These are phyloP conservation scores for Hylomyscus alleni DNA, from an alignment of 2,797 vertebrate genomes.

Conservation along the genomic window DNA sequence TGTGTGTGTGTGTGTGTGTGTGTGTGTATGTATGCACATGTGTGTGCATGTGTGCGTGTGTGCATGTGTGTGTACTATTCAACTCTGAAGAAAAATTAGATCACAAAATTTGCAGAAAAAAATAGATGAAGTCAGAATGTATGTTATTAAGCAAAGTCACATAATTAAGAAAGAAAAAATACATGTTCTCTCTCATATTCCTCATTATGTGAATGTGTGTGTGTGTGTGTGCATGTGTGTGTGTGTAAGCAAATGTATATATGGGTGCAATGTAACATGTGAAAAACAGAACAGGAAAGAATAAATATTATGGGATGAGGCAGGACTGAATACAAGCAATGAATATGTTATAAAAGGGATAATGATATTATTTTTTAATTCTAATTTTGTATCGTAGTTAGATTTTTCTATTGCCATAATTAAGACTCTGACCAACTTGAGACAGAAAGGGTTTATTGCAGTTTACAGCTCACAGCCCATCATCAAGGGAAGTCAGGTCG, in stretches of 20 bases:
- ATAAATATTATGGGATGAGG: neutral
- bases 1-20: neutral
- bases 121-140: neutral
- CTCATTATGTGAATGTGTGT: neutral
- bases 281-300: neutral
- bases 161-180: neutral
- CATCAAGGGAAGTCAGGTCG: neutral
- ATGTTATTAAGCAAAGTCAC: neutral
- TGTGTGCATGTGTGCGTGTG: neutral
- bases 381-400: neutral
- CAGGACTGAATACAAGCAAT: neutral
- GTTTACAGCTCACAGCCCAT: neutral
- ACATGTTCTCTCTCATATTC: neutral
- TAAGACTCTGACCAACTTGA: neutral
- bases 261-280: neutral
- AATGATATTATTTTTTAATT: neutral
- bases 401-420: neutral
- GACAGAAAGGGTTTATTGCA: neutral
- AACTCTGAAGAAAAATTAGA: neutral
- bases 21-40: too few relatives aligned
- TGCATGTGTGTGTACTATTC: neutral
- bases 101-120: neutral
- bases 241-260: neutral
- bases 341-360: neutral
- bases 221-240: neutral